Percentiles rank a stretch among this genome's conserved stretches.
Evolutionary conservation across 1,140 invertebrate genomes (phyloP).

Genomic region (Elymnias hypermnestra): DNA sequence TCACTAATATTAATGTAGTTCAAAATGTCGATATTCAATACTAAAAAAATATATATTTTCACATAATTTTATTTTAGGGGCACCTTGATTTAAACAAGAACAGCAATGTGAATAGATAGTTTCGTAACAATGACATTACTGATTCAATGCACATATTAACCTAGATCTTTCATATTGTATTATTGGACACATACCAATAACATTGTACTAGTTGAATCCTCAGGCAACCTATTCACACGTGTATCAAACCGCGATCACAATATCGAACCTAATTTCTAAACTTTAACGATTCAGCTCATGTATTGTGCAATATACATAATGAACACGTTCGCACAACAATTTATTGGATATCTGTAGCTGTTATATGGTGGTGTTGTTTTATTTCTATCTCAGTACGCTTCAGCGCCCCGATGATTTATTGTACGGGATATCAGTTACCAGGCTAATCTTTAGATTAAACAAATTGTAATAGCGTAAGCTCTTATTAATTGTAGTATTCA

Average conservation of each 20-base stretch:
- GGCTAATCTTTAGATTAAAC: too few relatives aligned
- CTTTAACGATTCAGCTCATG: background rate
- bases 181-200: background rate
- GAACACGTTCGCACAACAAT: background rate
- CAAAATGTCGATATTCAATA: too few relatives aligned
- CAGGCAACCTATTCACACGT: background rate
- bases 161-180: background rate
- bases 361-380: background rate
- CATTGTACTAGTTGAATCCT: background rate
- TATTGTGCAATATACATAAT: background rate
- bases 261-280: background rate
- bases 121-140: too few relatives aligned
- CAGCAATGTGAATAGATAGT: too few relatives aligned
- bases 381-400: background rate
- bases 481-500: too few relatives aligned
- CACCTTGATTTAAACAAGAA: too few relatives aligned
- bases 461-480: too few relatives aligned
- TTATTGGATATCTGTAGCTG: background rate
- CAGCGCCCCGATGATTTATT: too few relatives aligned
- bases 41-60: too few relatives aligned
- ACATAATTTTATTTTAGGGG: too few relatives aligned
- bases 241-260: background rate
- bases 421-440: too few relatives aligned
- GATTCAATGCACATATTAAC: background rate
- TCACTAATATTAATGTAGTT: too few relatives aligned